Percentiles rank a stretch among this genome's conserved stretches.
These are phyloP conservation scores for Carapus acus DNA, from an alignment of 2,797 vertebrate genomes.

Conservation along the genomic window DNA sequence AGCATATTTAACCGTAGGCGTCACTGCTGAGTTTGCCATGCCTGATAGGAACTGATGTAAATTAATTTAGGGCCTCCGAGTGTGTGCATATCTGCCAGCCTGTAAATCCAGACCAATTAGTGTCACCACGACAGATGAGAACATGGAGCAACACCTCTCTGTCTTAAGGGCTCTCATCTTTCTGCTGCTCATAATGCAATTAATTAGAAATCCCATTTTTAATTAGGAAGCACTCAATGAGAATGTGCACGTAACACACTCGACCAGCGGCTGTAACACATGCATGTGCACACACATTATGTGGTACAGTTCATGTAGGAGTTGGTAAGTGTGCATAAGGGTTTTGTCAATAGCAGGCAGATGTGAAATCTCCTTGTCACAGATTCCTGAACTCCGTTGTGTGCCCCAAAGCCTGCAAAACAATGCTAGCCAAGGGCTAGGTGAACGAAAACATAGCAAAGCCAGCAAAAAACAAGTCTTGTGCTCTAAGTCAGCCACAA, in stretches of 20 bases:
- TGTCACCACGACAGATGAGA: constrained; percentile 38
- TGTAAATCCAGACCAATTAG: constrained; percentile 53
- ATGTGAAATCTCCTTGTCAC: constrained; percentile 35
- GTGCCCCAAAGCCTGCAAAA: constrained; percentile 53
- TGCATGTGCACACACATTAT: constrained; percentile 3
- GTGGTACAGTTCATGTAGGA: constrained; percentile 3
- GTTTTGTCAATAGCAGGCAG: constrained; percentile 26
- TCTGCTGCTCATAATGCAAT: constrained; percentile 52
- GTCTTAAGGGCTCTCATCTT: constrained; percentile 48
- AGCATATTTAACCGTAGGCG: not conserved
- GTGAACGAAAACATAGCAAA: constrained; percentile 47
- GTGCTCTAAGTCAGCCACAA: constrained; percentile 38
- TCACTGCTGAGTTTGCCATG: constrained; percentile 8
- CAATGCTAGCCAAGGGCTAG: constrained; percentile 32
- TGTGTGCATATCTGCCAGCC: constrained; percentile 30
- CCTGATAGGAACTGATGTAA: constrained; percentile 26
- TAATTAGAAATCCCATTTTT: constrained; percentile 48
- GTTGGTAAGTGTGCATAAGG: constrained; percentile 24
- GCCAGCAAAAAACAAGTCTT: constrained; percentile 45
- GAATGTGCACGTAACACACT: constrained; percentile 13
- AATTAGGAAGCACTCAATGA: constrained; percentile 41
- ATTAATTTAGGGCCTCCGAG: constrained; percentile 13
- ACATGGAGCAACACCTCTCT: constrained; percentile 43
- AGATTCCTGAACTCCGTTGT: constrained; percentile 38
- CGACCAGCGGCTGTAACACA: not conserved